Conservation (phyloP, 2,888 invertebrate species). For the Terebella lapidaria region DNA sequence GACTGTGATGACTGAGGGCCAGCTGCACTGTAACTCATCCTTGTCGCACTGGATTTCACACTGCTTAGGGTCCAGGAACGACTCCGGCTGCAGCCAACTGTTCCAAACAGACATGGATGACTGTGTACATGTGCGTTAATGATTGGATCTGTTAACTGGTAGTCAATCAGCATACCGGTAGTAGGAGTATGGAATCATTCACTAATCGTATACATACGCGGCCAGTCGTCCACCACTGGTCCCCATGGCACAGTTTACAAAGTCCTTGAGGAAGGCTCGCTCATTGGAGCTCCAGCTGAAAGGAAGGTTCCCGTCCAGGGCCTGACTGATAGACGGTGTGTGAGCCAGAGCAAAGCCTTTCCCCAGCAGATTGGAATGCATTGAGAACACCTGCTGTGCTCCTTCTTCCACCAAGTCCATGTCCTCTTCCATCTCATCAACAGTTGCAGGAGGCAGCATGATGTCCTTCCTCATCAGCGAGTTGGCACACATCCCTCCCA, state of each 20-base stretch:
- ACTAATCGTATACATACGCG: slow-evolving; percentile 46
- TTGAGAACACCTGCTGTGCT: slow-evolving; percentile 59
- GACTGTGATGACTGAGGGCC: slow-evolving; percentile 77
- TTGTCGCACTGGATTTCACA: slow-evolving; percentile 76
- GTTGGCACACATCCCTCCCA: slow-evolving; percentile 86
- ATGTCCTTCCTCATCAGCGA: slow-evolving; percentile 81
- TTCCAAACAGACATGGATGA: background rate
- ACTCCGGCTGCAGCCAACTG: slow-evolving; percentile 88
- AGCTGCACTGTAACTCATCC: slow-evolving; percentile 66
- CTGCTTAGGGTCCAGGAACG: slow-evolving; percentile 80
- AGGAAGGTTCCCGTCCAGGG: slow-evolving; percentile 80
- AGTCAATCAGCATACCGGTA: too few species aligned
- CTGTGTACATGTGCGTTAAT: too few species aligned
- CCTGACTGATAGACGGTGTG: slow-evolving; percentile 81
- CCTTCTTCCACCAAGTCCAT: slow-evolving; percentile 68
- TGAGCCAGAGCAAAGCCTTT: slow-evolving; percentile 85
- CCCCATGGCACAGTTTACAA: slow-evolving; percentile 79
- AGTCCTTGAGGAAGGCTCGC: slow-evolving; percentile 84
- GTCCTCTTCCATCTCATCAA: slow-evolving; percentile 66
- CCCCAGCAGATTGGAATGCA: slow-evolving; percentile 73
- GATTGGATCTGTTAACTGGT: too few species aligned
- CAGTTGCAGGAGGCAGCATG: slow-evolving; percentile 59
- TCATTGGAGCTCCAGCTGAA: slow-evolving; percentile 78
- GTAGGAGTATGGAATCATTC: too few species aligned
- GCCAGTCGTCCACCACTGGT: slow-evolving; percentile 88